phyloP scores from a whole-genome alignment of 1,140 invertebrate genomes.

The Pentalonia nigronervosa region DNA sequence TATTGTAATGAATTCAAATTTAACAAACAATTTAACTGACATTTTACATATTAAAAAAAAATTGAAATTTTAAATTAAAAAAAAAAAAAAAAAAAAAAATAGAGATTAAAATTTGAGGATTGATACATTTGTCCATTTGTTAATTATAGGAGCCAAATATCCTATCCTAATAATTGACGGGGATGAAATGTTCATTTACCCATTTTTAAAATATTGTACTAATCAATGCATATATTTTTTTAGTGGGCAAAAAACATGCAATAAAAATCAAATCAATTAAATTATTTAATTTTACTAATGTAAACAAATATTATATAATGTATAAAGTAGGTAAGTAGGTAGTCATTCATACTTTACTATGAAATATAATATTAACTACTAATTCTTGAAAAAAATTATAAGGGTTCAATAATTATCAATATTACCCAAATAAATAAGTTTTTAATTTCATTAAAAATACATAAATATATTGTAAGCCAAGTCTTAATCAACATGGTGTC shows the following conservation, averaged over 20 bases:
- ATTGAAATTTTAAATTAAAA: no score
- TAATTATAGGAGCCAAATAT: no score
- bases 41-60: no score
- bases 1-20: no score
- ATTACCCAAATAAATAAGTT: slow-evolving; percentile 36
- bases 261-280: not conserved
- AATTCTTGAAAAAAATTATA: not conserved
- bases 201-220: not conserved
- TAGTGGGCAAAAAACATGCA: not conserved
- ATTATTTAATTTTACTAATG: not conserved
- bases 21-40: no score
- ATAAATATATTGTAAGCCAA: not conserved
- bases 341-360: not conserved
- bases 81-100: no score
- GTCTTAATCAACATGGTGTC: not conserved
- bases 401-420: slow-evolving; percentile 26
- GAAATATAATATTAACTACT: not conserved
- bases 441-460: not conserved
- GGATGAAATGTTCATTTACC: not conserved
- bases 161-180: not conserved
- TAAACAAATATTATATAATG: not conserved
- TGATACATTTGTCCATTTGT: no score
- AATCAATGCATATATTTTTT: not conserved
- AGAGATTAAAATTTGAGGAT: no score
- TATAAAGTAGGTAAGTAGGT: not conserved